phyloP scores from a whole-genome alignment of 2,888 invertebrate genomes.

The Cryptophagus acutangulus region DNA sequence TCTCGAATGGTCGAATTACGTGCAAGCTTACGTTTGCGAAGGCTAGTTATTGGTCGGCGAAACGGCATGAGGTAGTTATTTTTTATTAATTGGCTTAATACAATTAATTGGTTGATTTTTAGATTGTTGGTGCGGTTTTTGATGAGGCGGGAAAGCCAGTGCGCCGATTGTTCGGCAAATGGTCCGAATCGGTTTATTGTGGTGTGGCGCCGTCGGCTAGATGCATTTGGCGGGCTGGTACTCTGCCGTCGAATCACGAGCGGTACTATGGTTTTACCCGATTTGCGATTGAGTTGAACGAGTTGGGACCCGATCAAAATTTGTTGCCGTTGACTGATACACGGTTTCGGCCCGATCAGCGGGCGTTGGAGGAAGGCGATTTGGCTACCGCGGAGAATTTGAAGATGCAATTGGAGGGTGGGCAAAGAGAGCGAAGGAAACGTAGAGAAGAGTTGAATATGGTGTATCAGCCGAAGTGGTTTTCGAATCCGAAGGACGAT shows the following conservation, averaged over 20 bases:
- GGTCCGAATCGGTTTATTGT: conserved; percentile 76
- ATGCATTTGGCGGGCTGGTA: conserved; percentile 75
- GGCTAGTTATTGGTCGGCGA: conserved; percentile 73
- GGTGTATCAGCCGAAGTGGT: conserved; percentile 55
- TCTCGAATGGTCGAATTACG: conserved; percentile 59
- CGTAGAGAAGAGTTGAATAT: conserved; percentile 54
- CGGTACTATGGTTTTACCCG: conserved; percentile 79
- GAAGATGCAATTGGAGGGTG: conserved; percentile 68
- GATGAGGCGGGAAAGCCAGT: conserved; percentile 56
- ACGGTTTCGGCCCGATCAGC: conserved; percentile 69
- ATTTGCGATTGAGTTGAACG: conserved; percentile 81
- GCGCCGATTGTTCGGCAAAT: conserved; percentile 67
- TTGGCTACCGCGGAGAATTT: conserved; percentile 65
- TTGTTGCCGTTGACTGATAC: conserved; percentile 71
- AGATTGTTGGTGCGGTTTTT: conserved; percentile 56
- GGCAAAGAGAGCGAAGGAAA: conserved; percentile 67
- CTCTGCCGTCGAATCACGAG: conserved; percentile 75
- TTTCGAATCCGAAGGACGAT: conserved; percentile 46
- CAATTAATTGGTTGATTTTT: conserved; percentile 3
- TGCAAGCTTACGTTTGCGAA: conserved; percentile 78
- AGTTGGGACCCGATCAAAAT: conserved; percentile 61
- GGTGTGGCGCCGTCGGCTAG: conserved; percentile 67
- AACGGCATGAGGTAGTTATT: conserved; percentile 64
- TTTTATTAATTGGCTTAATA: conserved; percentile 3
- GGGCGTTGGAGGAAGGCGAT: conserved; percentile 72